Base-by-base conservation (phyloP, 2,113 vertebrate genomes). In the Percina caprodes region DNA sequence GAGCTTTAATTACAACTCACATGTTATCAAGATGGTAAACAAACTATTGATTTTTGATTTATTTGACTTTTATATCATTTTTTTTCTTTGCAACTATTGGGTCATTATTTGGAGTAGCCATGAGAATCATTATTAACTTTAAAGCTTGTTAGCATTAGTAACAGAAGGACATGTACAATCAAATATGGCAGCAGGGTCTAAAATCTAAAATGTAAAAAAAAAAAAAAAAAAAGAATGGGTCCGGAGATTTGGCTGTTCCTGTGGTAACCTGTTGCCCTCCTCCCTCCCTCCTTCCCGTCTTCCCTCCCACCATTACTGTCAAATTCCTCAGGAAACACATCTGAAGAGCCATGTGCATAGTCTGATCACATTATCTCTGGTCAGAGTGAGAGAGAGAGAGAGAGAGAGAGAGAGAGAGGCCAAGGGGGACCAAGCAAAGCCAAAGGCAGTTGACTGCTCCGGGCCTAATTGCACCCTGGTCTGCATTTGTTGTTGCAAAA, bases 321-420 rank as follows among this genome's bases (percentile, higher is more conserved):
- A 92, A 89, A 94, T 94, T 93, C 91, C 91, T 93, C 88, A 92
- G 89, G 85, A 93, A 92, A 94, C 92, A 91, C 91, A 92, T 93
- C 89, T 92, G 90, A 93, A 90, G 91, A 89, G 85, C 88, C 89
- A 91, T 93, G 93, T 91, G 91, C 83, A 88, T 77, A 93, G 88
- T 92, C 87, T 89, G 90, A 92, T 93, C 92, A 92, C 86, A 94
- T 93, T 95, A 93, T 92, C 89, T 93, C 69, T 91, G 91, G 91
- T 94, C 89, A 91, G 91, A 82, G 79, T 86, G 62, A 83, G 77
- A 66, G 80, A 80, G 85, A 33, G 79, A 79, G 84, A 77, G 77
- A 67, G 80, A 80, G 85, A 82, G 79, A 87, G 62, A 83, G 79
- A 80, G 84, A 77, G 77, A 67, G 80, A 80, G 85, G 86, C 89